A percentile compares a stretch with the other conserved stretches of the same genome.
phyloP scores from a whole-genome alignment of 2,888 invertebrate species.

The Pycnomerus fuliginosus region DNA sequence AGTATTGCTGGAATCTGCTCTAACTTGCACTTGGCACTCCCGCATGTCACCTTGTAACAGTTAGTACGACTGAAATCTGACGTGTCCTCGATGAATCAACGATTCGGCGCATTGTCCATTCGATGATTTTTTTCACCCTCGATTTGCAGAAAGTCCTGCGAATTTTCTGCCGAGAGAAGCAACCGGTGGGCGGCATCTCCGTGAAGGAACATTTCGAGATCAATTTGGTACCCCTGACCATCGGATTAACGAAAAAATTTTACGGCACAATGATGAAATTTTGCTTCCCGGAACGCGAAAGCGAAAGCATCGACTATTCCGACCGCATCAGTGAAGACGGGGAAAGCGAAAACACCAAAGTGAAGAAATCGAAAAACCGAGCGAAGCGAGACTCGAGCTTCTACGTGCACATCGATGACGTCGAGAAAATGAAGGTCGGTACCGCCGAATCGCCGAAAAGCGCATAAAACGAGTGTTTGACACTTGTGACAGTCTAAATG shows the following conservation, averaged over 20 bases:
- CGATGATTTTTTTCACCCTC: too few species aligned
- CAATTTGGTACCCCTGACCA: constrained; percentile 91
- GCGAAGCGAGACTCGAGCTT: constrained; percentile 80
- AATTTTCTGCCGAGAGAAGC: constrained; percentile 93
- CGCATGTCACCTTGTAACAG: too few species aligned
- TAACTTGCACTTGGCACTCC: too few species aligned
- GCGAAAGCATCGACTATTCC: constrained; percentile 74
- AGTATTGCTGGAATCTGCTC: too few species aligned
- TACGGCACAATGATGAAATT: constrained; percentile 97
- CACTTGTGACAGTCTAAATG: too few species aligned
- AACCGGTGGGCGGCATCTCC: constrained; percentile 97
- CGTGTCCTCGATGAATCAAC: too few species aligned
- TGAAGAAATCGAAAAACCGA: constrained; percentile 54
- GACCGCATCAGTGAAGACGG: constrained; percentile 60
- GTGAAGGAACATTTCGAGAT: constrained; percentile 99
- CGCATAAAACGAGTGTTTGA: too few species aligned
- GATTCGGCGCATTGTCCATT: too few species aligned
- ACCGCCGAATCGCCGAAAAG: too few species aligned
- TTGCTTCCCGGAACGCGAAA: constrained; percentile 93
- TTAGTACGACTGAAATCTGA: too few species aligned
- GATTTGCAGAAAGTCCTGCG: constrained; percentile 72
- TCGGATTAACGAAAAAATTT: constrained; percentile 91
- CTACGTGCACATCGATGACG: constrained; percentile 90
- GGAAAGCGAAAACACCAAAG: constrained; percentile 56
- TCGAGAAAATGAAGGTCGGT: constrained; percentile 90